Conservation (phyloP, 2,888 invertebrate species). For the Ectemnius continuus region DNA sequence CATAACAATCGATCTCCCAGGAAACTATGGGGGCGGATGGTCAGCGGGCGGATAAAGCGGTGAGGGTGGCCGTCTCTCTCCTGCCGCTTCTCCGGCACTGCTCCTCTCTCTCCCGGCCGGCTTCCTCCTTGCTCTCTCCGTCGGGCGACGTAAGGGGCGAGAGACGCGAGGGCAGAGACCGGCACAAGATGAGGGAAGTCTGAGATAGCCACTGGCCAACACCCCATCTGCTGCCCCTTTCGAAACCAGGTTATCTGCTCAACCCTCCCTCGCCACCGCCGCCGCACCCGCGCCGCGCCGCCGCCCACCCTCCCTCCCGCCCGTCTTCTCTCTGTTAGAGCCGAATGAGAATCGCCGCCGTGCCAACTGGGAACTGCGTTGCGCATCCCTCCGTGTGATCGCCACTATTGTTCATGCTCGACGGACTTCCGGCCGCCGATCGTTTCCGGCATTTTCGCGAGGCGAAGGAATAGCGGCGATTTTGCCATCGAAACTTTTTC, state of each 20-base stretch:
- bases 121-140: too few species aligned
- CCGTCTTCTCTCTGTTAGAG: conserved; percentile 42
- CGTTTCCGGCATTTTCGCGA: conserved; percentile 25
- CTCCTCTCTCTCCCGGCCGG: too few species aligned
- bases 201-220: conserved; percentile 75
- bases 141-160: conserved; percentile 49
- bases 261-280: conserved; percentile 25
- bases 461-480: background rate
- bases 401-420: conserved; percentile 48
- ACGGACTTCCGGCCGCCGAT: conserved; percentile 41
- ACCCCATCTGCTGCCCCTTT: conserved; percentile 72
- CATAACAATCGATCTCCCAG: conserved; percentile 78
- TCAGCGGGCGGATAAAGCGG: conserved; percentile 73
- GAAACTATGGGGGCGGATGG: conserved; percentile 77
- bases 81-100: too few species aligned
- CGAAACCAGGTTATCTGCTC: conserved; percentile 65
- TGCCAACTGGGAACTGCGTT: conserved; percentile 48
- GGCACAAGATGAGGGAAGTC: conserved; percentile 71
- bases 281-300: too few species aligned
- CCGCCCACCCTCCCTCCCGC: too few species aligned
- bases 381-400: conserved; percentile 51
- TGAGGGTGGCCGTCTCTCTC: conserved; percentile 49
- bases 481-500: too few species aligned
- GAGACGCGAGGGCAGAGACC: conserved; percentile 57
- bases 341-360: conserved; percentile 53